These are phyloP conservation scores for Leucoraja ocellata DNA, from an alignment of 2,797 vertebrate species.

Conservation along the genomic window DNA sequence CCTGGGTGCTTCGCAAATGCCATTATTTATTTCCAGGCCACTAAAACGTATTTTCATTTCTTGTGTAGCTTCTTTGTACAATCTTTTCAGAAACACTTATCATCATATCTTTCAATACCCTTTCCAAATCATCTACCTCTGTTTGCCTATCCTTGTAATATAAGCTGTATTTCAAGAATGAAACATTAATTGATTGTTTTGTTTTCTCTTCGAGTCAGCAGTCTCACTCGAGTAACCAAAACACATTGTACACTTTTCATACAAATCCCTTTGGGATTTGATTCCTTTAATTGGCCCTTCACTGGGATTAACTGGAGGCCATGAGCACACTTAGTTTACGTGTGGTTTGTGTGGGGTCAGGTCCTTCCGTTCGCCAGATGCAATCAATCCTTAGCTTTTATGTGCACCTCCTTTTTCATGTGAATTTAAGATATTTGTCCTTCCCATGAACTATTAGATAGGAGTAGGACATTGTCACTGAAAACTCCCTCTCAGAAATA, in stretches of 20 bases:
- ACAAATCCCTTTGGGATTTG: background rate
- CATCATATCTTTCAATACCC: background rate
- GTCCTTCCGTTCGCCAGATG: background rate
- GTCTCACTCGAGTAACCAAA: background rate
- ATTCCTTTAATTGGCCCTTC: background rate
- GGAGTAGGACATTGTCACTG: background rate
- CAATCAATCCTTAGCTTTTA: background rate
- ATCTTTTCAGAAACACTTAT: background rate
- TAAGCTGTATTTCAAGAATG: background rate
- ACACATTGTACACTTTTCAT: background rate
- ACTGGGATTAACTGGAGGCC: background rate
- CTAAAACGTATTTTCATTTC: background rate
- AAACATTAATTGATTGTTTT: slow-evolving; percentile 14
- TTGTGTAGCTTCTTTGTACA: background rate
- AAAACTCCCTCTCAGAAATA: background rate
- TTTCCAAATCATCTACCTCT: background rate
- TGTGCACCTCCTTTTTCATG: background rate
- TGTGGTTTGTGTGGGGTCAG: background rate
- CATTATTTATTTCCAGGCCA: background rate
- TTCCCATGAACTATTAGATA: background rate
- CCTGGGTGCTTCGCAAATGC: background rate
- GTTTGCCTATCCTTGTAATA: background rate
- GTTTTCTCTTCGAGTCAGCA: background rate
- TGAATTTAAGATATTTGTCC: background rate
- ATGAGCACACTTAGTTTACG: background rate